Percentiles rank a stretch among this genome's conserved stretches.
phyloP scores from a whole-genome alignment of 2,888 invertebrate species.

The Gari tellinella region DNA sequence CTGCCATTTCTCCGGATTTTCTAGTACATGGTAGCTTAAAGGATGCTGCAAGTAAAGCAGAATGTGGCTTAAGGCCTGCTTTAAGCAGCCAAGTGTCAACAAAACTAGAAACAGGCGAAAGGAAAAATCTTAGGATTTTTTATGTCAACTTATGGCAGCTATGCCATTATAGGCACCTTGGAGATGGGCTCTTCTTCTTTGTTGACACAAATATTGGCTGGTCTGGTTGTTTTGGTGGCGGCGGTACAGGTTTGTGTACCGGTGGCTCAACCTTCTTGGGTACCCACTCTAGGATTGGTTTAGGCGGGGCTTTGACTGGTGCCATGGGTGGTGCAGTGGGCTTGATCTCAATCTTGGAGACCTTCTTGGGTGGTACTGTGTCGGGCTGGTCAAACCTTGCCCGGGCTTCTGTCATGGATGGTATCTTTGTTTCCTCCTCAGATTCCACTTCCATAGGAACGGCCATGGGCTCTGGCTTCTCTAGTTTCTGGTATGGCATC shows the following conservation, averaged over 20 bases:
- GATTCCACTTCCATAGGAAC: conserved; percentile 59
- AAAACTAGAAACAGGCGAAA: too few relatives aligned
- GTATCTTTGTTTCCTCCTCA: conserved; percentile 69
- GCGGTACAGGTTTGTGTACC: conserved; percentile 37
- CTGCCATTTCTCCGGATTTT: too few relatives aligned
- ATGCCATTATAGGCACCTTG: conserved; percentile 32
- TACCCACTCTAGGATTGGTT: conserved; percentile 42
- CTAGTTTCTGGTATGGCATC: conserved; percentile 44
- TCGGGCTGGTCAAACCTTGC: conserved; percentile 66
- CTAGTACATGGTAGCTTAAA: too few relatives aligned
- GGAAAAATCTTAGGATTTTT: too few relatives aligned
- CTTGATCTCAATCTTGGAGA: conserved; percentile 53
- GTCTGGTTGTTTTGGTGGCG: conserved; percentile 31
- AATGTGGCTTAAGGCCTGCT: too few relatives aligned
- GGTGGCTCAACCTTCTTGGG: conserved; percentile 55
- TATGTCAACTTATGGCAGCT: too few relatives aligned
- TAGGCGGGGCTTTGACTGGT: conserved; percentile 35
- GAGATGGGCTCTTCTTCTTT: conserved; percentile 46
- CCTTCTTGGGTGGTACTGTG: conserved; percentile 46
- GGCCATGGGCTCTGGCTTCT: conserved; percentile 46
- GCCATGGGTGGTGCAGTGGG: conserved; percentile 47
- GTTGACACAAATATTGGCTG: conserved; percentile 26
- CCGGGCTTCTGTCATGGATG: conserved; percentile 72
- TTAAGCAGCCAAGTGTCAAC: too few relatives aligned
- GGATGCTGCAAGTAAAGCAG: too few relatives aligned